Percentiles rank a stretch among this genome's conserved stretches.
phyloP scores from a whole-genome alignment of 2,113 vertebrate species.

The Chlamydotis undulata region DNA sequence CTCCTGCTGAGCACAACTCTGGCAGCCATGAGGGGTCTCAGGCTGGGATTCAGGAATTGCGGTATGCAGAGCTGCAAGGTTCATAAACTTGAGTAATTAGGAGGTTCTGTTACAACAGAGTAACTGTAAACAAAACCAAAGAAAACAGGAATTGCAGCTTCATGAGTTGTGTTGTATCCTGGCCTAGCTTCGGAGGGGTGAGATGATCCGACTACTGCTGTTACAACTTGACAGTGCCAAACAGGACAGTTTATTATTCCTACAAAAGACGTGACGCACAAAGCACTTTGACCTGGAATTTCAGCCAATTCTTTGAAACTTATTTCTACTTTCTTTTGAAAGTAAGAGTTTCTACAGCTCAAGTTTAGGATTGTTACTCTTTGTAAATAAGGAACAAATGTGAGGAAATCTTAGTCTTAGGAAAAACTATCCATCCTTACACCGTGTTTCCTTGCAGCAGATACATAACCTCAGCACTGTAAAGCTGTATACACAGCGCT shows the following conservation, averaged over 20 bases:
- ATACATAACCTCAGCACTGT: not conserved
- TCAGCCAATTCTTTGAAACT: not conserved
- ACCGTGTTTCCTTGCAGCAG: not conserved
- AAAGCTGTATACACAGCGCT: not conserved
- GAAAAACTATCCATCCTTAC: not conserved
- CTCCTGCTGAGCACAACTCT: not conserved
- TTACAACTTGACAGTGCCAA: not conserved
- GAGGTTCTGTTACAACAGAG: conserved; percentile 5
- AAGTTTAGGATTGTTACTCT: not conserved
- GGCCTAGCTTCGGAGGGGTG: not conserved
- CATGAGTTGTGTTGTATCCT: not conserved
- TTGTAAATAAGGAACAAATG: not conserved
- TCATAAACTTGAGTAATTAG: not conserved
- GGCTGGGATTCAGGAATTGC: not conserved
- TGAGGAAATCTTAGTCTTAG: not conserved
- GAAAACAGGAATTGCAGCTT: conserved; percentile 34
- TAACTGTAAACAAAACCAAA: not conserved
- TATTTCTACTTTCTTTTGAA: not conserved
- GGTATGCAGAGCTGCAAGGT: not conserved
- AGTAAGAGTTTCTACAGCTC: not conserved
- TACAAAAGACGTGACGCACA: not conserved
- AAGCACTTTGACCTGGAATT: not conserved
- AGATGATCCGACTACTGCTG: not conserved
- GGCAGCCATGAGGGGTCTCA: not conserved
- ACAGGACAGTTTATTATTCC: not conserved